phyloP scores from a whole-genome alignment of 2,888 invertebrate species.

The Drosophila mimica region DNA sequence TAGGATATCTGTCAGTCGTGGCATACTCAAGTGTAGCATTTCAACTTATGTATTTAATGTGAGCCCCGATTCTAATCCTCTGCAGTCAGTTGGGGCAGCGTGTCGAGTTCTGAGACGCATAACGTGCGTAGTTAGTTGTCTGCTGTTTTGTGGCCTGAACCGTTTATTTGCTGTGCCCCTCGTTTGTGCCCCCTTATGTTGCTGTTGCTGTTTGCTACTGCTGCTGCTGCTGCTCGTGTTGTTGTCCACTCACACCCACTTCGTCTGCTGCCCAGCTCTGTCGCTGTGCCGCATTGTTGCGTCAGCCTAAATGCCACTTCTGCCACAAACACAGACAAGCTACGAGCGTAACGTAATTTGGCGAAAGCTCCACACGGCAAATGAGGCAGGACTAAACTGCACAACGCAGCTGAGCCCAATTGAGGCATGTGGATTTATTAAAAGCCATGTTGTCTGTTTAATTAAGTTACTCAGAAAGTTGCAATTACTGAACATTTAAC shows the following conservation, averaged over 20 bases:
- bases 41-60: neutral
- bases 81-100: constrained; percentile 6
- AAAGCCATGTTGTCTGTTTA: neutral
- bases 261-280: constrained; percentile 13
- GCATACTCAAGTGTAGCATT: neutral
- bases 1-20: constrained; percentile 5
- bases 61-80: constrained; percentile 30
- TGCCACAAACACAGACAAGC: constrained; percentile 19
- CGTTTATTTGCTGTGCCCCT: constrained; percentile 64
- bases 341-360: constrained; percentile 53
- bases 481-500: neutral
- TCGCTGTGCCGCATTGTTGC: constrained; percentile 6
- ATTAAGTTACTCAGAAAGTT: neutral
- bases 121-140: constrained; percentile 74
- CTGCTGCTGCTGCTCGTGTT: constrained; percentile 5
- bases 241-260: constrained; percentile 8
- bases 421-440: neutral
- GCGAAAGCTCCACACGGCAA: constrained; percentile 48
- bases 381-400: constrained; percentile 50
- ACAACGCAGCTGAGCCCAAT: constrained; percentile 37
- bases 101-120: constrained; percentile 51
- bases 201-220: neutral
- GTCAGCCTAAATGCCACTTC: constrained; percentile 21
- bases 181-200: constrained; percentile 20
- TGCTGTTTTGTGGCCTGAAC: constrained; percentile 73